Evolutionary conservation across 2,888 invertebrate species (phyloP), one percentile per base, ranked within the genome.

Genomic region (Drosophila basisetae): DNA sequence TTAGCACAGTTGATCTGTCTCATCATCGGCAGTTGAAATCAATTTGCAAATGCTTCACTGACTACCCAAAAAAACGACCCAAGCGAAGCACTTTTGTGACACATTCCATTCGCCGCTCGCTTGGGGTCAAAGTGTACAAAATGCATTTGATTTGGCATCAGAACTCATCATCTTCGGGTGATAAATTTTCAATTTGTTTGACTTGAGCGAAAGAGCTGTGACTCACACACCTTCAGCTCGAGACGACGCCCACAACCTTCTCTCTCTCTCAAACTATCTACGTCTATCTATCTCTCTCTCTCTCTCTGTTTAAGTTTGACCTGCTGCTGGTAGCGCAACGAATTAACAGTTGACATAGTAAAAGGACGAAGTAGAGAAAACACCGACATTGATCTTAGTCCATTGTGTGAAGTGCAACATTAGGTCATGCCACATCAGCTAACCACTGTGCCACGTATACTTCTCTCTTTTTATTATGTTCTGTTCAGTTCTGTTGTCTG

Each of bases 111-210:
- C 37, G 55, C 35, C 30, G 25, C 18, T 39, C 37, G 25, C 18
- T 28, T 56, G 56, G 31, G 47, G 50, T 64, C 50, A 28, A n/a
- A 78, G 89, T 88, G 85, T 90, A 88, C 68, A 78, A 88, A 86
- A 86, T 86, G 64, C 78, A 86, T 86, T 86, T 76, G 78, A 78
- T 78, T 73, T 88, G 88, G 78, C 89, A 90, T 60, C 62, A 75
- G 68, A 78, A 83, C 72, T 88, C 85, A 86, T 86, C 89, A 90
- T 85, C 80, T 62, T 35, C 55, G 84, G 83, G 90, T 90, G 85
- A 86, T 90, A 86, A 86, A 86, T 86, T 86, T 81, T 85, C 90
- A 86, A 86, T 86, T 86, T 88, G 85, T 73, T 86, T 88, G 90
- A 84, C 89, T 84, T 76, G 81, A 83, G 87, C 84, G 72, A 47